Evolutionary conservation across 1,140 invertebrate species (phyloP).

Genomic region (Macrobrachium nipponense): DNA sequence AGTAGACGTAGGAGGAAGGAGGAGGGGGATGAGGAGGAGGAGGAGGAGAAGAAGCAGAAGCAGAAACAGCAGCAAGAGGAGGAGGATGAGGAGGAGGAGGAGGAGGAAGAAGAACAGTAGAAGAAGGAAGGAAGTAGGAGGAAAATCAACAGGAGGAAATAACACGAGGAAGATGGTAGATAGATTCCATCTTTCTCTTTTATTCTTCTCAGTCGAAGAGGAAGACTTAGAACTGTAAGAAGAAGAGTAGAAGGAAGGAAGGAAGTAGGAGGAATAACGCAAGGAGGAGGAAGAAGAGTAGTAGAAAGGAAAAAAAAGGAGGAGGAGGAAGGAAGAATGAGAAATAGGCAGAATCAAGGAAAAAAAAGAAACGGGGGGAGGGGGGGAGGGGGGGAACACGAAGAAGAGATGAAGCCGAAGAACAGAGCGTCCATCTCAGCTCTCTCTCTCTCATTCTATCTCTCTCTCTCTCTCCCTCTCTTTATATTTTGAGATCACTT

Average conservation of each 20-base stretch:
- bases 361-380: too few species aligned
- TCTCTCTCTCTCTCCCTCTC: slow-evolving; percentile 8
- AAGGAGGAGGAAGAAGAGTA: too few species aligned
- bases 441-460: not conserved
- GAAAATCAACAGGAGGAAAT: not conserved
- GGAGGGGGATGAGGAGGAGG: not conserved
- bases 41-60: not conserved
- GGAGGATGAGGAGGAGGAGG: not conserved
- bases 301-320: too few species aligned
- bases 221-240: not conserved
- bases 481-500: too few species aligned
- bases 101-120: not conserved
- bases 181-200: too few species aligned
- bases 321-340: not conserved
- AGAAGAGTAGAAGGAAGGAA: too few species aligned
- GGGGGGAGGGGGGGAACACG: not conserved
- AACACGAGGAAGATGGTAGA: not conserved
- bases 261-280: too few species aligned
- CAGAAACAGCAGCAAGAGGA: not conserved
- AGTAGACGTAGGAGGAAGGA: too few species aligned
- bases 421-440: not conserved
- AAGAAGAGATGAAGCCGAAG: not conserved
- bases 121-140: not conserved
- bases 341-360: too few species aligned
- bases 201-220: not conserved